phyloP scores from a whole-genome alignment of 2,888 invertebrate species.

The Cataglyphis cursor region DNA sequence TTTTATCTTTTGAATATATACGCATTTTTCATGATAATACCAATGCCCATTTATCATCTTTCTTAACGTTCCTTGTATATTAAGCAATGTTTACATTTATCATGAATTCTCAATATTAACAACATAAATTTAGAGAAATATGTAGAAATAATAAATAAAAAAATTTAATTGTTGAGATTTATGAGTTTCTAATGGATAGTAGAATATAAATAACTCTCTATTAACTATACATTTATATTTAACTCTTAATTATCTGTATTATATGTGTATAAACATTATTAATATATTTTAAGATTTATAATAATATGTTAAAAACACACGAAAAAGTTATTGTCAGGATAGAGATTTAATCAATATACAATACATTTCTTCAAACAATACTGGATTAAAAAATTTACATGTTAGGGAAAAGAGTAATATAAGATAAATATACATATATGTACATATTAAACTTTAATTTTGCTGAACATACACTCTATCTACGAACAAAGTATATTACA shows the following conservation, averaged over 20 bases:
- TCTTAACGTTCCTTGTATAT: not conserved
- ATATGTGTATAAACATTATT: not conserved
- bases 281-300: constrained; percentile 11
- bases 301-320: not conserved
- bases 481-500: too few species aligned
- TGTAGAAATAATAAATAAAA: not conserved
- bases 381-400: not conserved
- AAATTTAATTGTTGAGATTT: constrained; percentile 4
- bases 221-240: not conserved
- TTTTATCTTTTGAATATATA: constrained; percentile 23
- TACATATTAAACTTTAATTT: too few species aligned
- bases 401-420: not conserved
- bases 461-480: too few species aligned
- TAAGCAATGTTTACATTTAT: constrained; percentile 29
- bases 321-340: not conserved
- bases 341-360: not conserved
- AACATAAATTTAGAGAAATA: not conserved
- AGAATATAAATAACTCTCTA: not conserved
- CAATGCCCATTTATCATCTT: constrained; percentile 14
- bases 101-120: not conserved
- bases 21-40: not conserved
- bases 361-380: not conserved
- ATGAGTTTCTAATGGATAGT: not conserved
- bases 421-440: not conserved
- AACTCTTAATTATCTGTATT: not conserved